These are phyloP conservation scores for Drosophila elegans DNA, from an alignment of 1,140 invertebrate genomes.

Conservation along the genomic window DNA sequence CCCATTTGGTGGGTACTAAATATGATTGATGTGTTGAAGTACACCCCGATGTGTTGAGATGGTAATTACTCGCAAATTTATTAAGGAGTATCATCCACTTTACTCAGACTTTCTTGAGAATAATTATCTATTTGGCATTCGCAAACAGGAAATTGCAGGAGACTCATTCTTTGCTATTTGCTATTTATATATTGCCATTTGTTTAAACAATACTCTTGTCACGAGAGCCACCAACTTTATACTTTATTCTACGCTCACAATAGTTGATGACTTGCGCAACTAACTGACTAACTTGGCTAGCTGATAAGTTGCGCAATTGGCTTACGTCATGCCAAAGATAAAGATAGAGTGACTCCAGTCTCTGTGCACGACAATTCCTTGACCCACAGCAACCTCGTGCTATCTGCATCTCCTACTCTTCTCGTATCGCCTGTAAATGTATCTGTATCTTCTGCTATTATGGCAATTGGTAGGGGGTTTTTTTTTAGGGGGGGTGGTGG, in stretches of 20 bases:
- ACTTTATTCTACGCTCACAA: constrained; percentile 13
- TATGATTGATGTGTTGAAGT: background rate
- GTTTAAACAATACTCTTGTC: constrained; percentile 22
- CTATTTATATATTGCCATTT: background rate
- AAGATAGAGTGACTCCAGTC: background rate
- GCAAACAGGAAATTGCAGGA: background rate
- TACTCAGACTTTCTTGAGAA: background rate
- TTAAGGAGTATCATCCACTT: constrained; percentile 8
- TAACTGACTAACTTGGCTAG: constrained; percentile 26
- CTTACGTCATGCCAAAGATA: constrained; percentile 23
- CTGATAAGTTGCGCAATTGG: constrained; percentile 38
- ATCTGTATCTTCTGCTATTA: constrained; percentile 11
- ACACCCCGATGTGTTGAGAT: background rate
- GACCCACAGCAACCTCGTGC: constrained; percentile 39
- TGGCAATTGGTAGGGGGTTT: background rate
- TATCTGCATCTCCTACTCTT: constrained; percentile 21
- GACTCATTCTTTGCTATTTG: background rate
- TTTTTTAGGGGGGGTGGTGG: too few species aligned
- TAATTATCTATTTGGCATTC: background rate
- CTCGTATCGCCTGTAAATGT: constrained; percentile 28
- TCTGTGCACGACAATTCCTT: constrained; percentile 42
- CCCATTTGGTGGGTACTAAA: background rate
- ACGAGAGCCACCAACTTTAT: constrained; percentile 1
- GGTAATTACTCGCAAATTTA: background rate
- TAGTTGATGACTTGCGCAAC: constrained; percentile 7